Base-by-base conservation (phyloP, 2,888 invertebrate species). In the Chaetogeoica ovagalla region DNA sequence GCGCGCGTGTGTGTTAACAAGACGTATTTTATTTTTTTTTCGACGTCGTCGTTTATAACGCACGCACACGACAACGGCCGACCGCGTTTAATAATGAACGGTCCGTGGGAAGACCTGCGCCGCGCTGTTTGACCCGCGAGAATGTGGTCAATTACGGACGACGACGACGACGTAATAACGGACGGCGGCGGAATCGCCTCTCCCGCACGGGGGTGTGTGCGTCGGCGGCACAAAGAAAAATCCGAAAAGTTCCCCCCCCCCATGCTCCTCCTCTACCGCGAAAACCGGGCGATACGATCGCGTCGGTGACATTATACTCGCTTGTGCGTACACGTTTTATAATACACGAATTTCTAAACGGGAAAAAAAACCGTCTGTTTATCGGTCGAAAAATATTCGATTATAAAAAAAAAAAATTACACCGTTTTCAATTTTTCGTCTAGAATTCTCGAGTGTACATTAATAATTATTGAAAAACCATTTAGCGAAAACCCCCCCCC, bases 61-160 rank as follows among this genome's bases (percentile, higher is more conserved):
- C 21, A 37, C 30, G 13, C 70, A 1, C 30, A 30, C 52, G 30
- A 48, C 23, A 48, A 48, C 48, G 48, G 48, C 48, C 48, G 30
- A 17, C 21, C 70, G 62, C 69, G 71, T 71, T 71, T 79, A 79
- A 79, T 79, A 79, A 79, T 65, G 79, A 79, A 79, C 79, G 63
- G 63, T 43, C 79, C 79, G 79, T 79, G 79, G 79, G 79, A 79
- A 79, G 79, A 71, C 69, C 19, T 30, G 77, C 63, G 66, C 75
- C 52, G 77, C 70, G 65, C 75, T 43, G 75, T 66, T 57, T 71
- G 79, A 79, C 70, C 79, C 79, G 79, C 79, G 79, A 70, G 79
- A 79, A 79, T 79, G 79, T 79, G 79, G 79, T 79, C 79, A 79
- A 79, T 79, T 79, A 79, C 62, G 55, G 30, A 59, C 57, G 70